Percentiles rank a stretch among this genome's conserved stretches.
phyloP scores from a whole-genome alignment of 92 coral and sea anemone genomes.

The Actinostola sp. region DNA sequence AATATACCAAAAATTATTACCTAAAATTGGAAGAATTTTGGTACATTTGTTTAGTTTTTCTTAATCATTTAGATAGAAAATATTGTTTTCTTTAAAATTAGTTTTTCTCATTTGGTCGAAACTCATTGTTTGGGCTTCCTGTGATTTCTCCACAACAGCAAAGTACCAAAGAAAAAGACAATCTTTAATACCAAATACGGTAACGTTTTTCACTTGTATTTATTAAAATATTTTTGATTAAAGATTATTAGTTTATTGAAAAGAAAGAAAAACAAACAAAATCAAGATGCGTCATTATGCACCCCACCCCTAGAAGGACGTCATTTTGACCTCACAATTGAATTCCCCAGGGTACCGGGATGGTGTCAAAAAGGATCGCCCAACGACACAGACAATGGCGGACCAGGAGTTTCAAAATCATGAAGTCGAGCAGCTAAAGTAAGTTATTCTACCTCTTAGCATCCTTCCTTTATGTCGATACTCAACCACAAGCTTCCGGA shows the following conservation, averaged over 20 bases:
- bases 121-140: no score
- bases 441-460: slow-evolving; percentile 18
- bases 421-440: slow-evolving; percentile 77
- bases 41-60: no score
- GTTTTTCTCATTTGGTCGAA: not conserved
- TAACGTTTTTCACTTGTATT: not conserved
- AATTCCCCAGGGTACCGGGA: slow-evolving; percentile 48
- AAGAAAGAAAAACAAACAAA: not conserved
- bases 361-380: slow-evolving; percentile 5
- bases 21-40: no score
- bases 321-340: slow-evolving; percentile 16
- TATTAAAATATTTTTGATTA: not conserved
- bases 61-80: no score
- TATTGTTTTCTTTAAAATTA: no score
- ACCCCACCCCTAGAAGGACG: slow-evolving; percentile 33
- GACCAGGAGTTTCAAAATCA: slow-evolving; percentile 35
- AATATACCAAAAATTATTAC: no score
- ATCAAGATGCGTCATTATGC: not conserved
- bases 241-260: not conserved
- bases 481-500: not conserved
- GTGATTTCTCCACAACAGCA: no score
- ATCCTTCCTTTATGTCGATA: not conserved
- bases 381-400: slow-evolving; percentile 64
- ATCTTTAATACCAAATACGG: not conserved
- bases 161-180: not conserved